Evolutionary conservation across 2,888 invertebrate genomes (phyloP).

Genomic region (Eudemis profundana): DNA sequence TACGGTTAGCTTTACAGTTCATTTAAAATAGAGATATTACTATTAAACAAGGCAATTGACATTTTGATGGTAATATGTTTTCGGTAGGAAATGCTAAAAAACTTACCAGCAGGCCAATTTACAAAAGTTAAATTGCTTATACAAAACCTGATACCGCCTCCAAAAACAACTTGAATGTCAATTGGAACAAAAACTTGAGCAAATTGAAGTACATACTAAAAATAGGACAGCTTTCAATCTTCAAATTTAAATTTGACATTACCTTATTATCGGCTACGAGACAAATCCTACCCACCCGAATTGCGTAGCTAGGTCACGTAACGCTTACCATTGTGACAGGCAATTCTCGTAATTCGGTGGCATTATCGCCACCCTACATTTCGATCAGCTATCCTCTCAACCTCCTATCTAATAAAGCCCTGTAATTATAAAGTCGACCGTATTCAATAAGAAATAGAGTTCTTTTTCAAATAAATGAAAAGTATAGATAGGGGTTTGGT

Average conservation of each 20-base stretch:
- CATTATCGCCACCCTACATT: conserved; percentile 69
- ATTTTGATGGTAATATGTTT: too few relatives aligned
- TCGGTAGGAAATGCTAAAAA: too few relatives aligned
- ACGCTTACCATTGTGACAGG: conserved; percentile 71
- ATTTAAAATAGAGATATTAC: too few relatives aligned
- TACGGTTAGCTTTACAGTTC: too few relatives aligned
- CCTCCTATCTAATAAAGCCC: neutral
- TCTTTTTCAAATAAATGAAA: neutral
- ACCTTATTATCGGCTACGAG: conserved; percentile 50
- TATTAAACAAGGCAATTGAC: too few relatives aligned
- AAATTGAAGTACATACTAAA: neutral
- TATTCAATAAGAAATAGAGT: neutral
- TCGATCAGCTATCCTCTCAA: conserved; percentile 2
- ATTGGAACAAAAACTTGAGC: neutral
- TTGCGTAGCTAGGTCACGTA: conserved; percentile 74
- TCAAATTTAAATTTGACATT: conserved; percentile 24
- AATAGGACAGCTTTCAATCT: neutral
- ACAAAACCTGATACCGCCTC: too few relatives aligned
- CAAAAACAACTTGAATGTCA: neutral
- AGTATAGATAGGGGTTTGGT: neutral
- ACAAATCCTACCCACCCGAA: conserved; percentile 65
- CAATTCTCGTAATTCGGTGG: conserved; percentile 69
- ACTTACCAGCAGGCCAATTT: too few relatives aligned
- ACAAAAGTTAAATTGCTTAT: too few relatives aligned
- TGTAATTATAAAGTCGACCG: neutral